Conservation (phyloP, 2,888 invertebrate genomes). For the Heliconius hortense region DNA sequence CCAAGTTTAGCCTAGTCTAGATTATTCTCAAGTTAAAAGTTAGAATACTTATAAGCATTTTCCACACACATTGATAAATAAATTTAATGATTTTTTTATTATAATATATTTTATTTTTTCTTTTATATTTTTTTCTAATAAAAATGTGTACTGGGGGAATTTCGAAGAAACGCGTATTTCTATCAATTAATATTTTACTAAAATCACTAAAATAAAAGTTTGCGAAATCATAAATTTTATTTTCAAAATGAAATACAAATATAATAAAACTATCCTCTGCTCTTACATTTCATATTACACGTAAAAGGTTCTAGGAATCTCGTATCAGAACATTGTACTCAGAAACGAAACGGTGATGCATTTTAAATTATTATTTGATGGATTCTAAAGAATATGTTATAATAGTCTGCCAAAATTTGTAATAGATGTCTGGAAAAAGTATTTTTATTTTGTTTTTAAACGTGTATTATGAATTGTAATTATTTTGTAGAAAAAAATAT, state of each 20-base stretch:
- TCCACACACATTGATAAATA: too few species aligned
- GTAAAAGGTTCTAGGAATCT: slow-evolving; percentile 5
- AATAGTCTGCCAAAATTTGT: not conserved
- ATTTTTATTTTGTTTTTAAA: not conserved
- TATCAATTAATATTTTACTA: not conserved
- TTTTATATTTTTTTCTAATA: too few species aligned
- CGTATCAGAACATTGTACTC: not conserved
- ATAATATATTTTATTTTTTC: too few species aligned
- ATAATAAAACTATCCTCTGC: slow-evolving; percentile 5
- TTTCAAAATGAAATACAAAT: not conserved
- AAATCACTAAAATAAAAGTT: not conserved
- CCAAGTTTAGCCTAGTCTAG: too few species aligned
- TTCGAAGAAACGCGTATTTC: too few species aligned
- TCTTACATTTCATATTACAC: not conserved
- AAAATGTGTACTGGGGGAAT: too few species aligned
- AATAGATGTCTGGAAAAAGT: not conserved
- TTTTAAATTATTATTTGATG: slow-evolving; percentile 36
- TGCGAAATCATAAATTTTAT: not conserved
- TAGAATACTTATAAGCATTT: too few species aligned
- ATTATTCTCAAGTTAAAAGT: too few species aligned
- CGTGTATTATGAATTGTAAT: not conserved
- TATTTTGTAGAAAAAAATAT: too few species aligned
- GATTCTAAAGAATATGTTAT: slow-evolving; percentile 19
- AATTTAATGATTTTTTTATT: too few species aligned
- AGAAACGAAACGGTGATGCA: slow-evolving; percentile 18